Evolutionary conservation across 2,888 invertebrate genomes (phyloP).

Genomic region (Palloptera scutellata): DNA sequence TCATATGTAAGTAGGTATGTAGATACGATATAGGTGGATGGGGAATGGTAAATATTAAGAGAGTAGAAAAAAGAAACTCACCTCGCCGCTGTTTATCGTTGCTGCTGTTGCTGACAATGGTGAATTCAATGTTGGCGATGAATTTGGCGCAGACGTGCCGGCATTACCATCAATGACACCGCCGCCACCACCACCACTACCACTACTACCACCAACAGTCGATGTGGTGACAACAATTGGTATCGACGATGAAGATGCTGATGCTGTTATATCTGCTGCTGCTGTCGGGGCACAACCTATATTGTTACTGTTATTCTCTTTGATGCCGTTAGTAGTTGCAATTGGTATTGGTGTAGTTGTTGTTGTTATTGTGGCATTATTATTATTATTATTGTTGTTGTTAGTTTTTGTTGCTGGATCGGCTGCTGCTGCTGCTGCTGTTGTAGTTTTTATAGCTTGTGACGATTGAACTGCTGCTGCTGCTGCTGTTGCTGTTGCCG

Average conservation of each 20-base stretch:
- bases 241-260: conserved; percentile 32
- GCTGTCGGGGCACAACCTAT: conserved; percentile 43
- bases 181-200: conserved; percentile 17
- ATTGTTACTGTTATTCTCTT: conserved; percentile 61
- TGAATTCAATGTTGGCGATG: conserved; percentile 31
- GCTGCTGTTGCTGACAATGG: conserved; percentile 33
- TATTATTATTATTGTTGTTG: conserved; percentile 45
- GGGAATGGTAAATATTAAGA: conserved; percentile 14
- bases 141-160: conserved; percentile 31
- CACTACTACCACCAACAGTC: conserved; percentile 39
- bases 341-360: conserved; percentile 45
- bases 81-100: conserved; percentile 41
- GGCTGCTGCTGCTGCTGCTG: conserved; percentile 29
- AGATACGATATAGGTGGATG: neutral
- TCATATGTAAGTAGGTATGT: conserved; percentile 19
- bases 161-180: conserved; percentile 22
- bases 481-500: conserved; percentile 45
- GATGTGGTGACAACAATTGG: conserved; percentile 49
- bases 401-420: conserved; percentile 42
- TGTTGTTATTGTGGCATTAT: conserved; percentile 42
- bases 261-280: conserved; percentile 34
- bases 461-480: conserved; percentile 30
- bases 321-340: conserved; percentile 60
- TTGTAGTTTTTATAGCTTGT: conserved; percentile 30
- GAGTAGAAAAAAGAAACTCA: conserved; percentile 35